These are phyloP conservation scores for Charina bottae DNA, from an alignment of 2,113 vertebrate genomes.

Conservation along the genomic window DNA sequence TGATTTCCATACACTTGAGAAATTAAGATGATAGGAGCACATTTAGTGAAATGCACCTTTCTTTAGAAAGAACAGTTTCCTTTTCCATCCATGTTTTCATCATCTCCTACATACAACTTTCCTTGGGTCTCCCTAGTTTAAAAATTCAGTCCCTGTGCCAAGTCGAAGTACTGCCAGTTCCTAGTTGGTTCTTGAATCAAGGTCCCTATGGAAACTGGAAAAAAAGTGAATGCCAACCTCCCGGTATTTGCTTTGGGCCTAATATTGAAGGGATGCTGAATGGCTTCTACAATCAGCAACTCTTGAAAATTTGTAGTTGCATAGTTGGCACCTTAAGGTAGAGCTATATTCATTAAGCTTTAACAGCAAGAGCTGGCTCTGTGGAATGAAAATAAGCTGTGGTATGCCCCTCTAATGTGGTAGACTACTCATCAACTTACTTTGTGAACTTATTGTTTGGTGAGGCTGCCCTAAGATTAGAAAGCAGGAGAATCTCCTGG, in stretches of 20 bases:
- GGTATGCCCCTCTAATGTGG: not conserved
- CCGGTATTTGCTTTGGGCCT: not conserved
- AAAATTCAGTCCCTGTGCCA: not conserved
- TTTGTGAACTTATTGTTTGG: not conserved
- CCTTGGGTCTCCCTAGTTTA: not conserved
- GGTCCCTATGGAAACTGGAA: not conserved
- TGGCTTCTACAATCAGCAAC: not conserved
- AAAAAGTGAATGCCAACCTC: rapidly evolving
- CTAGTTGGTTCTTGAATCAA: not conserved
- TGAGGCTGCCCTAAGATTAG: not conserved
- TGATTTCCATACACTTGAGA: not conserved
- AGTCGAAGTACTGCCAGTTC: not conserved
- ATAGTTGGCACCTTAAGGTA: not conserved
- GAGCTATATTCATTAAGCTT: too few species aligned
- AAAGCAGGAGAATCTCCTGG: not conserved
- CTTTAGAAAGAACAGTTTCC: not conserved
- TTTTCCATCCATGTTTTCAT: not conserved
- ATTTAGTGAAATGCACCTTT: not conserved
- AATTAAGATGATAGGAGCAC: not conserved
- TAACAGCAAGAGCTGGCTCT: not conserved
- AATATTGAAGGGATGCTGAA: not conserved
- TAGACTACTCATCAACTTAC: not conserved
- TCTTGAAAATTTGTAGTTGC: rapidly evolving
- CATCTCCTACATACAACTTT: not conserved
- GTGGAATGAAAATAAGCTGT: not conserved